Base-by-base conservation (phyloP, 1,140 invertebrate species). In the Ctenoplectra terminalis region DNA sequence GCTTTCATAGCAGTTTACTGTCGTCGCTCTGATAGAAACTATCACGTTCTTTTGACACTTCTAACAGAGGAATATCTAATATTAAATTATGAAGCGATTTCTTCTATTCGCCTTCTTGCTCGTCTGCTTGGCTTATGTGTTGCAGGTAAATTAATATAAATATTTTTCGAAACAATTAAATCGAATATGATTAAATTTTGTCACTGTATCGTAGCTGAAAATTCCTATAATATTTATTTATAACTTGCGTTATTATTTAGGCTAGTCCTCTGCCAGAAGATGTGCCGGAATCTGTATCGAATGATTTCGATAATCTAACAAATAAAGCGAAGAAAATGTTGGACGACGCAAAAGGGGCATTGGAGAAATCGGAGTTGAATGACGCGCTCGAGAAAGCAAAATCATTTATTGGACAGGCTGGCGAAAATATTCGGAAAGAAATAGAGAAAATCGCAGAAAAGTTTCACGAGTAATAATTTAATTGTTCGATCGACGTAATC, bases 131-230 rank as follows among this genome's bases (percentile, higher is more conserved):
- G 46, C 87, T n/a, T 88, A 71, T 37, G 0, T 75, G 5, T 34
- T 63, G 6, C 84, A 90, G 86, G 90, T 91, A 82, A 48, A 9
- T 90, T 81, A 37, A 9, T 37, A 46, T n/a, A 26, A 66, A 29
- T 26, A 29, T 66, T 29, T 66, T 29, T 52, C n/a, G n/a, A 23
- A 0, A 34, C 13, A 31, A 58, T 31, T 31, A 11, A 20, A 29
- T 13, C 8, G 34, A 40, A 63, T 37, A 15, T 40, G 26, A 40
- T 63, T 63, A 61, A 67, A 48, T 67, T 7, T 43, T n/a, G 9
- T 29, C 13, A 13, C 7, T 48, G 29, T n/a, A 23, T 50, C 8
- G 29, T 31, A 11, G 0, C 13, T 13, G 7, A 31, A 40, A n/a
- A 15, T 64, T 26, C n/a, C 8, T 46, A 20, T 11, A 2, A 48